Evolutionary conservation across 2,888 invertebrate species (phyloP).

Genomic region (Polymixis lichenea): DNA sequence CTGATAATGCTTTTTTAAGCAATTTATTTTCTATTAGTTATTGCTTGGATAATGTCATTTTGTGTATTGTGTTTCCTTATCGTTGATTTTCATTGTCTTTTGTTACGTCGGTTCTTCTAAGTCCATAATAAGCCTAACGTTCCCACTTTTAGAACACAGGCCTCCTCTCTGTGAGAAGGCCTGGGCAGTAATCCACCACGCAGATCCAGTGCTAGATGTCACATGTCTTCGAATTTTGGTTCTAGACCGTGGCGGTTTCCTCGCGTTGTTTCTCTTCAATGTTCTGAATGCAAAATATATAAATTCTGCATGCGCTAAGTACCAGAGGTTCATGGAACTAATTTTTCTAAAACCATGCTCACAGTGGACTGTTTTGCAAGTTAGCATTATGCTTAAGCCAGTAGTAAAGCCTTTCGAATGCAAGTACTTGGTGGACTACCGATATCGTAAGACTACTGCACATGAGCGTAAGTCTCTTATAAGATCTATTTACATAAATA

Average conservation of each 20-base stretch:
- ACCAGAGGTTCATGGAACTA: not conserved
- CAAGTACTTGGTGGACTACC: not conserved
- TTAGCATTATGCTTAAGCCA: not conserved
- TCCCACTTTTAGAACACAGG: not conserved
- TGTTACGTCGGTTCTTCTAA: not conserved
- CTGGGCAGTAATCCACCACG: not conserved
- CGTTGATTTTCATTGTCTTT: not conserved
- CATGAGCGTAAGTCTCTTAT: no score
- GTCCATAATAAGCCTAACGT: not conserved
- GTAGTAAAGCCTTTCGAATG: not conserved
- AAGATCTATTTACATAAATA: no score
- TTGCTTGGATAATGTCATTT: constrained; percentile 16
- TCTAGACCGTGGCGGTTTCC: not conserved
- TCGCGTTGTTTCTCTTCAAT: not conserved
- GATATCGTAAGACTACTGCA: not conserved
- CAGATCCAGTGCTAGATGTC: not conserved
- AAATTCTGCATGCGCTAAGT: not conserved
- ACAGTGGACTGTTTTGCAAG: not conserved
- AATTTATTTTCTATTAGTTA: constrained; percentile 47
- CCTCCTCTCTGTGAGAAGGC: not conserved
- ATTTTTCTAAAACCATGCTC: not conserved
- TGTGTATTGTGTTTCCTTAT: constrained; percentile 9
- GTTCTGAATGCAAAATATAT: not conserved
- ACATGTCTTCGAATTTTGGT: not conserved
- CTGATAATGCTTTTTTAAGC: constrained; percentile 53